phyloP scores from a whole-genome alignment of 2,113 vertebrate genomes.

The Colinus virginianus region DNA sequence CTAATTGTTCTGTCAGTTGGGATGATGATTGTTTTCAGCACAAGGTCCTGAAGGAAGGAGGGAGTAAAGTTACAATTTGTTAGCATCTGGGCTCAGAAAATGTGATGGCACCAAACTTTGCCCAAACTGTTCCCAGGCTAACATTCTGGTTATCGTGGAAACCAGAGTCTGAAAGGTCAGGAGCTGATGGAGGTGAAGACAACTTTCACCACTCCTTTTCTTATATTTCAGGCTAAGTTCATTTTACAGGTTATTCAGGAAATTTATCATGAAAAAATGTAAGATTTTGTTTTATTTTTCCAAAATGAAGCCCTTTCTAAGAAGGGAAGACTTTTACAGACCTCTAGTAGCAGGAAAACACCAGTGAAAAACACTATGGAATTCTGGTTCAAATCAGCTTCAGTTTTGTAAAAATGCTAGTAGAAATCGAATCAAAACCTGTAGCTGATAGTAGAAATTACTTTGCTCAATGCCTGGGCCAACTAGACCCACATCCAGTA shows the following conservation, averaged over 20 bases:
- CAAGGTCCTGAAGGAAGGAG: neutral
- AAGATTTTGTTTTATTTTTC: neutral
- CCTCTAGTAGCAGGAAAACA: neutral
- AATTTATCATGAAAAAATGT: neutral
- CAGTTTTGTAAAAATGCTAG: neutral
- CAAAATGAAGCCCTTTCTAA: neutral
- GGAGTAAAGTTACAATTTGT: conserved; percentile 17
- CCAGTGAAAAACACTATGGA: neutral
- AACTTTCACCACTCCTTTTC: neutral
- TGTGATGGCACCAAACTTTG: neutral
- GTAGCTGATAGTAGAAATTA: neutral
- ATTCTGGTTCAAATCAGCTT: neutral
- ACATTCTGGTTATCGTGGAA: neutral
- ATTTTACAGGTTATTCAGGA: neutral
- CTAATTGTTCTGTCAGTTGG: conserved; percentile 65
- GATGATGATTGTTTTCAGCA: conserved; percentile 45
- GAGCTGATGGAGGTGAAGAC: neutral
- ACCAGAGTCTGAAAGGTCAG: neutral
- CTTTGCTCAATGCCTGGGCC: neutral
- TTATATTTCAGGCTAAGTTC: neutral
- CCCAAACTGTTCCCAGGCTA: neutral
- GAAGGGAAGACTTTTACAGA: neutral
- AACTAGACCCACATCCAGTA: neutral
- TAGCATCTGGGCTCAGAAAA: neutral
- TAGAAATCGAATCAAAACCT: neutral